Percentiles rank a stretch among this genome's conserved stretches.
Evolutionary conservation across 2,113 vertebrate genomes (phyloP).

Genomic region (Zosterops borbonicus): DNA sequence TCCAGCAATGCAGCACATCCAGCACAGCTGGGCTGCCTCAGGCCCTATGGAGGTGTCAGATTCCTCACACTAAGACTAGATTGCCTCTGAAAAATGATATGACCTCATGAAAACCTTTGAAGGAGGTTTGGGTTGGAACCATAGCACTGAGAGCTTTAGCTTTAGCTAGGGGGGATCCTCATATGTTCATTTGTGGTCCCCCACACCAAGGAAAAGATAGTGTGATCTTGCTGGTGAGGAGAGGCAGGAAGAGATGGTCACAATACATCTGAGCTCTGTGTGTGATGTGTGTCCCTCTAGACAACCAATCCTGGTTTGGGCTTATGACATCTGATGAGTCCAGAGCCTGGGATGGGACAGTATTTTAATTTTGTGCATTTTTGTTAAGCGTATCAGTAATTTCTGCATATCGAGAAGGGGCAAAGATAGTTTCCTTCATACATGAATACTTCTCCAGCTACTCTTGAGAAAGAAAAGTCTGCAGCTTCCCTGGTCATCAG

Average conservation of each 20-base stretch:
- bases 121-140: background rate
- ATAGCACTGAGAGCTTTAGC: background rate
- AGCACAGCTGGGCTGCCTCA: background rate
- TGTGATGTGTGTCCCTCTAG: background rate
- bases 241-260: background rate
- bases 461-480: background rate
- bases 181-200: rapidly evolving
- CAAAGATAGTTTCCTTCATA: background rate
- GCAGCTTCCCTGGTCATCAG: background rate
- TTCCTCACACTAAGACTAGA: background rate
- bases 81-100: background rate
- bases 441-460: background rate
- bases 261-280: background rate
- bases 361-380: background rate
- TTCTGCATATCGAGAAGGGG: background rate
- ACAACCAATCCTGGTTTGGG: background rate
- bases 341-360: background rate
- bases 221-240: background rate
- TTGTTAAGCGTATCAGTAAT: background rate
- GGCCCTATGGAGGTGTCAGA: background rate
- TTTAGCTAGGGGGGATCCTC: background rate
- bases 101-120: background rate
- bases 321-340: background rate
- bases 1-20: background rate
- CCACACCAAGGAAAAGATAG: background rate